Base-by-base conservation (phyloP, 1,140 invertebrate species). In the Pararge aegeria region DNA sequence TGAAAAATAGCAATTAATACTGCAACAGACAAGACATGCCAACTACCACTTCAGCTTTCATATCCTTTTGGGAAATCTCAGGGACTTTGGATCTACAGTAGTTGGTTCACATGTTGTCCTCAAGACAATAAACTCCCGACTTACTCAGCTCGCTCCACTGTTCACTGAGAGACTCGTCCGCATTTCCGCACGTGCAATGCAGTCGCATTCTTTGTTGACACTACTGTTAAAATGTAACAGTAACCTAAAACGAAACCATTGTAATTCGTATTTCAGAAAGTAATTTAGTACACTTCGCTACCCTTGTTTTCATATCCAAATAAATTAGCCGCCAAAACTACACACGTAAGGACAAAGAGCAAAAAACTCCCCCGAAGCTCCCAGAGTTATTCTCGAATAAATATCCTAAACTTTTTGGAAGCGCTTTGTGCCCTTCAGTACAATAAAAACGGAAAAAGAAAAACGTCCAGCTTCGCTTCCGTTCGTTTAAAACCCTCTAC, bases 381-480 rank as follows among this genome's bases (percentile, higher is more conserved):
- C 3, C 30, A 16, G 38, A 40, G 38, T 40, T 40, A 40, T 40
- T 13, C 38, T 40, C 38, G 38, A 40, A 40, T 40, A 40, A 40
- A 40, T 40, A 40, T 40, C 38, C 38, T 40, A 0, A 40, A 40
- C 38, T 40, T 40, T 40, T 40, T 40, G 38, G 38, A 40, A 40
- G 38, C 38, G 15, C 38, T 40, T 40, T 40, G 30, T 34, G 30
- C 38, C 38, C 38, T 40, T 40, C 38, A n/a, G 38, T 40, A 40
- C 13, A 40, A 15, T 40, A 40, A 40, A 40, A 40, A 40, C 38
- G 29, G 3, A 34, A 34, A 34, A 34, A 34, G 30, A 34, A 12
- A 34, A 12, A 6, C 30, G 30, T 34, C 30, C 30, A 34, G 30
- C 30, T 12, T 12, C 30, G 10, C 10, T 27, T 9, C 10, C 10